Base-by-base conservation (phyloP, 2,888 invertebrate genomes). In the Heterodera filipjevi region DNA sequence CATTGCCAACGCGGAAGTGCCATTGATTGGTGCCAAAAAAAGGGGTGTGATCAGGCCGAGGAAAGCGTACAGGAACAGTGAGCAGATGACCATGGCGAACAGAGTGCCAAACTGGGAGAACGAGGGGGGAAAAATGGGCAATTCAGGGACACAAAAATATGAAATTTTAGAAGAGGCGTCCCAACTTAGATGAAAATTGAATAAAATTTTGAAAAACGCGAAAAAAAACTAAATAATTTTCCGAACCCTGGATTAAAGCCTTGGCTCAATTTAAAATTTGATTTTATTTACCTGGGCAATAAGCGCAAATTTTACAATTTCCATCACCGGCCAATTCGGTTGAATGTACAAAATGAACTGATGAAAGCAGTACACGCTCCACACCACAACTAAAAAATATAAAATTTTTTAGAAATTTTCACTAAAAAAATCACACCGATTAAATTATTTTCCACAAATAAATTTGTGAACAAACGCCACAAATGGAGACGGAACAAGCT, bases 381-480 rank as follows among this genome's bases (percentile, higher is more conserved):
- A 86, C 12, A 79, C 66, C 32, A 86, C 77, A 14, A 87, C 82
- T 44, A 86, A 33, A 22, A 86, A 32, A 80, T 3, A 49, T 14
- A 1, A 22, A 53, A 53, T 53, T 53, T 53, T 16, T 22, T 5
- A 19, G 22, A 72, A 49, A n/a, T n/a, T n/a, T n/a, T n/a, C n/a
- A n/a, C n/a, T n/a, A n/a, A 49, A 12, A 49, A 49, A 12, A 12
- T 16, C 14, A 27, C n/a, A 75, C 75, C 66, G 12, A 75, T 59
- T 10, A 59, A 32, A 59, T 88, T 88, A 75, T 83, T 83, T 70
- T 88, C 88, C 35, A 86, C 82, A 59, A 88, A 86, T 14, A 83
- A 81, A 70, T 82, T 81, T 5, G 86, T 86, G 64, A 82, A 76
- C 12, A 86, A 68, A 14, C 86, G 82, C 88, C 88, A 88, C 35